Percentiles rank a stretch among this genome's conserved stretches.
phyloP scores from a whole-genome alignment of 92 coral and sea anemone species.

The Umimayanthus chanpuru region DNA sequence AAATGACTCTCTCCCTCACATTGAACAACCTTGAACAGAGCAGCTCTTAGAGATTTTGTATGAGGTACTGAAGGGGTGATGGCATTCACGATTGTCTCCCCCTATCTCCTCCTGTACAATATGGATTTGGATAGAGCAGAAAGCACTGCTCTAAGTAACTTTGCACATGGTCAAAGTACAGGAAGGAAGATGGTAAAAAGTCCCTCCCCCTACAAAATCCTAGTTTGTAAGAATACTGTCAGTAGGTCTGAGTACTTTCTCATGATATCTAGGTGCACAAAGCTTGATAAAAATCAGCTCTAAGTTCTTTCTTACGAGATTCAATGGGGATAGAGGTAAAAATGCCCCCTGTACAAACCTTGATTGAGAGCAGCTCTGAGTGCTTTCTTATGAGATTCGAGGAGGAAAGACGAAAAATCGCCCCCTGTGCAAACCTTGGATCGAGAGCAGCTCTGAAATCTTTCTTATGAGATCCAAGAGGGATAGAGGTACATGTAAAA shows the following conservation, averaged over 20 bases:
- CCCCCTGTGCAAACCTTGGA: constrained; percentile 38
- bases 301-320: no score
- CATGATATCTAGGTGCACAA: not conserved
- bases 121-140: no score
- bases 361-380: no score
- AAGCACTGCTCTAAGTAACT: no score
- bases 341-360: constrained; percentile 45
- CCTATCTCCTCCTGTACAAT: no score
- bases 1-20: not conserved
- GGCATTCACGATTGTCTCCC: not conserved
- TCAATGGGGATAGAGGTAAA: not conserved
- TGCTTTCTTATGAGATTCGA: not conserved
- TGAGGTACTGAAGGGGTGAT: not conserved
- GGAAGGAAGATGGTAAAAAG: not conserved
- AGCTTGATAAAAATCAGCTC: no score
- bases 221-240: no score
- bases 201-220: constrained; percentile 33
- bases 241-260: not conserved
- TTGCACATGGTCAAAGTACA: not conserved
- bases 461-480: not conserved
- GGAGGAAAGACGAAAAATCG: no score
- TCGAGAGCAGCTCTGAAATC: no score
- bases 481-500: not conserved
- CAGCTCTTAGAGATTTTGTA: not conserved
- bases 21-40: not conserved